phyloP scores from a whole-genome alignment of 2,113 vertebrate genomes.

The Salvelinus fontinalis region DNA sequence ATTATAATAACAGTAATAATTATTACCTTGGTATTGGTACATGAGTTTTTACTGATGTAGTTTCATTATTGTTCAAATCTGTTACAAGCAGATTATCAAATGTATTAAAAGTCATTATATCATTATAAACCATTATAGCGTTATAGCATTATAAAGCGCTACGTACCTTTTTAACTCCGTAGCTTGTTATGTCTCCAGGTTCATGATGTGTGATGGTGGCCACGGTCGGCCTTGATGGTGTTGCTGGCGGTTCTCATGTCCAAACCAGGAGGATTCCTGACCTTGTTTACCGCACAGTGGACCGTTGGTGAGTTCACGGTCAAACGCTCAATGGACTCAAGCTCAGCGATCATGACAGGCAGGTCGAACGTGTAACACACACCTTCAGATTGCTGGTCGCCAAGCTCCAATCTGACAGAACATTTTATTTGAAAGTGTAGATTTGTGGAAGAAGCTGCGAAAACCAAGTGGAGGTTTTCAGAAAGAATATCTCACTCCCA shows the following conservation, averaged over 20 bases:
- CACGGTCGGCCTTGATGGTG: constrained; percentile 72
- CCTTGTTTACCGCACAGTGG: constrained; percentile 51
- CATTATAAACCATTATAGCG: too few relatives aligned
- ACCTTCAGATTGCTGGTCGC: constrained; percentile 22
- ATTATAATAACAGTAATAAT: too few relatives aligned
- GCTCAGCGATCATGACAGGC: constrained; percentile 28
- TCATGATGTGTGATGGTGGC: constrained; percentile 80
- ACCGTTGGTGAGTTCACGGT: constrained; percentile 64
- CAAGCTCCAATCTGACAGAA: constrained; percentile 3
- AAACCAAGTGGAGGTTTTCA: constrained; percentile 2
- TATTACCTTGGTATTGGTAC: too few relatives aligned
- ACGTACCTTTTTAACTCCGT: background rate
- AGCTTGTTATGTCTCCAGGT: constrained; percentile 48
- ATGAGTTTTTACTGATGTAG: too few relatives aligned
- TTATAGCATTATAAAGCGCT: too few relatives aligned
- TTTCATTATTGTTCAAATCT: too few relatives aligned
- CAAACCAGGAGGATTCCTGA: constrained; percentile 54
- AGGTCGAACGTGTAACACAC: constrained; percentile 53
- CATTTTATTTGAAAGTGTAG: constrained; percentile 24
- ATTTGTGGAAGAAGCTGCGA: constrained; percentile 37
- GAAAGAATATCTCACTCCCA: constrained; percentile 10
- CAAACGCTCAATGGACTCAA: background rate
- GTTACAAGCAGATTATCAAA: too few relatives aligned
- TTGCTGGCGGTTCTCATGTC: constrained; percentile 61
- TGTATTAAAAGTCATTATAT: too few relatives aligned